Percentiles rank a stretch among this genome's conserved stretches.
phyloP scores from a whole-genome alignment of 2,113 vertebrate genomes.

The Rhabdornis inornatus region DNA sequence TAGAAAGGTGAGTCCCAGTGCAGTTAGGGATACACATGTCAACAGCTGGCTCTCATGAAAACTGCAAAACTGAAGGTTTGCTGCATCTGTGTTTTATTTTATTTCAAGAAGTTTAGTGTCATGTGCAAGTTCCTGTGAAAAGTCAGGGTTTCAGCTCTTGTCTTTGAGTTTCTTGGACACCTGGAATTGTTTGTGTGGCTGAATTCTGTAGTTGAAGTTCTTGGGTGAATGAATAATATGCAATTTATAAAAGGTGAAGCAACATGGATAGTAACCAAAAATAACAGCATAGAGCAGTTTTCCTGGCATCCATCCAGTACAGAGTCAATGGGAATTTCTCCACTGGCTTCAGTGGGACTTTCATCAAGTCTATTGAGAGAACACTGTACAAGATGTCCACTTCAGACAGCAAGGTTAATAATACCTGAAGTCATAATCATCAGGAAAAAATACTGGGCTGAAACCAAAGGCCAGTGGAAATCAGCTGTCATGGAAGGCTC shows the following conservation, averaged over 20 bases:
- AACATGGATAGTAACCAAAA: neutral
- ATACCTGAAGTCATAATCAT: neutral
- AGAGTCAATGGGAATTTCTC: neutral
- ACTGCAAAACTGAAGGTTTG: neutral
- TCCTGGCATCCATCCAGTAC: neutral
- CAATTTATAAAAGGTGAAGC: conserved; percentile 32
- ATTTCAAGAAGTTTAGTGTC: neutral
- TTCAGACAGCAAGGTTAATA: neutral
- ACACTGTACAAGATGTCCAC: neutral
- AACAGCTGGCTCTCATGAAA: conserved; percentile 9
- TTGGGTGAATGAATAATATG: conserved; percentile 9
- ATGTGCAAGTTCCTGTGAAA: neutral
- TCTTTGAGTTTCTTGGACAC: neutral
- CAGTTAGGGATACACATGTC: conserved; percentile 9
- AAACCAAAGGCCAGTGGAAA: neutral
- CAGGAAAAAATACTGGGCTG: neutral
- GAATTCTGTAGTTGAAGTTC: neutral
- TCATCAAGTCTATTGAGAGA: neutral
- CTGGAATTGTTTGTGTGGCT: neutral
- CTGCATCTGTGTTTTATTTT: conserved; percentile 13
- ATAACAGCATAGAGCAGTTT: neutral
- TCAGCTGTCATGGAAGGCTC: neutral
- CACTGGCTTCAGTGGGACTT: neutral
- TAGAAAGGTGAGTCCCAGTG: conserved; percentile 20
- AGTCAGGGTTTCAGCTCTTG: neutral